Conservation (phyloP, 2,888 invertebrate species). For the Lasioglossum oenotherae region DNA sequence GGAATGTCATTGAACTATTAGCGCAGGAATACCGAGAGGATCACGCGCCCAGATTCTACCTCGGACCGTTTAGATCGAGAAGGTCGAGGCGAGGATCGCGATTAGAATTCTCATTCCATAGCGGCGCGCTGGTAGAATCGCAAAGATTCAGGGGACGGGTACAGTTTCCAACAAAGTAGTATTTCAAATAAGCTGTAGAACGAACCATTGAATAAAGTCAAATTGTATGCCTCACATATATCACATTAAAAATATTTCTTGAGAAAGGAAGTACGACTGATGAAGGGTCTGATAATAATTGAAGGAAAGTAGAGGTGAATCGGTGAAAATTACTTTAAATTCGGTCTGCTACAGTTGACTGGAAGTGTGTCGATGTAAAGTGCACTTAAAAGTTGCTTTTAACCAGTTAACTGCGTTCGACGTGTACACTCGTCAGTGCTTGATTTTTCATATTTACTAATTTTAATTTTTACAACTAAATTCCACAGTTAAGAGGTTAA, state of each 20-base stretch:
- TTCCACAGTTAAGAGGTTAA: too few species aligned
- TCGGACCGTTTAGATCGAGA: conserved; percentile 10
- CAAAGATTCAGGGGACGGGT: neutral
- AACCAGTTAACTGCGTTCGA: too few species aligned
- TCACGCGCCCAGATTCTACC: neutral
- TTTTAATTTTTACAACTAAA: too few species aligned
- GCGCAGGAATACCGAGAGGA: neutral
- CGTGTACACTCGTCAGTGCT: too few species aligned
- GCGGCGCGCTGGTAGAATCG: neutral
- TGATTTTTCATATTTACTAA: too few species aligned
- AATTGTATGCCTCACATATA: neutral
- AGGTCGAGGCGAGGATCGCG: neutral
- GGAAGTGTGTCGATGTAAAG: too few species aligned
- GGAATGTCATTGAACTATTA: conserved; percentile 21
- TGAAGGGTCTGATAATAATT: neutral
- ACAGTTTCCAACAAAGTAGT: neutral
- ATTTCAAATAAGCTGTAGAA: neutral
- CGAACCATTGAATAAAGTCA: neutral
- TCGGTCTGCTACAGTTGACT: neutral
- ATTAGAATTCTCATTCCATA: neutral
- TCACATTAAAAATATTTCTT: neutral
- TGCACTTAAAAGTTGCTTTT: neutral
- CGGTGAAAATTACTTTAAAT: neutral
- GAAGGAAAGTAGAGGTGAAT: neutral
- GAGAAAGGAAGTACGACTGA: neutral